Percentiles rank a stretch among this genome's conserved stretches.
Conservation (phyloP, 2,888 invertebrate genomes). For the Perithous albicinctus region DNA sequence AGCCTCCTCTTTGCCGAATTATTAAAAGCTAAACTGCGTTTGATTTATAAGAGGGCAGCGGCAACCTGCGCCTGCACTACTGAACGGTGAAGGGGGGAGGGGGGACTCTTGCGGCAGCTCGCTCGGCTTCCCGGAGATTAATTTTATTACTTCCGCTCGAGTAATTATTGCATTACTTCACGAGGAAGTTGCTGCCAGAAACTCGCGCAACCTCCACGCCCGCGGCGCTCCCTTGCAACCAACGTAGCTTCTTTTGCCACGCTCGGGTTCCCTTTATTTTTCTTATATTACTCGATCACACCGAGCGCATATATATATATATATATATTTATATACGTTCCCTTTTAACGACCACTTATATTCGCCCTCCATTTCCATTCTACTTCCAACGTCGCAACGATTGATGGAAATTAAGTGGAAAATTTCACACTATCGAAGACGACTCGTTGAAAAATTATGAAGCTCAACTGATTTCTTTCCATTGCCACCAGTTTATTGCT, state of each 20-base stretch:
- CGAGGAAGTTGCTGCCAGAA: slow-evolving; percentile 75
- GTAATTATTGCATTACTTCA: slow-evolving; percentile 84
- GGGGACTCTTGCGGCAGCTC: slow-evolving; percentile 48
- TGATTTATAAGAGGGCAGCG: slow-evolving; percentile 83
- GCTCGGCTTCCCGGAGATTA: slow-evolving; percentile 79
- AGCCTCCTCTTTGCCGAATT: slow-evolving; percentile 76
- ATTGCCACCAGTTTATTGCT: too few relatives aligned
- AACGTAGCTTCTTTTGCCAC: slow-evolving; percentile 20
- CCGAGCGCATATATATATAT: background rate
- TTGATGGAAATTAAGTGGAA: slow-evolving; percentile 8
- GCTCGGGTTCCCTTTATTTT: slow-evolving; percentile 26
- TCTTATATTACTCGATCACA: slow-evolving; percentile 8
- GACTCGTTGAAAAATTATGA: too few relatives aligned
- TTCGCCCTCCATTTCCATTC: background rate
- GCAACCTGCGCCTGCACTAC: slow-evolving; percentile 68
- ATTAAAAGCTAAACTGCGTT: slow-evolving; percentile 84
- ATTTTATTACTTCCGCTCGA: slow-evolving; percentile 84
- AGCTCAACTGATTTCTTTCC: too few relatives aligned
- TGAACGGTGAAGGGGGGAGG: slow-evolving; percentile 63
- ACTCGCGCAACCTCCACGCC: slow-evolving; percentile 55
- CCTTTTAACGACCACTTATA: background rate
- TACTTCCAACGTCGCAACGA: background rate
- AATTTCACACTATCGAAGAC: background rate
- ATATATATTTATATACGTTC: too few relatives aligned
- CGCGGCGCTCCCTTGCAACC: slow-evolving; percentile 44